Evolutionary conservation across 2,113 vertebrate genomes (phyloP), one percentile per base, ranked within the genome.

Genomic region (Microtus pennsylvanicus): DNA sequence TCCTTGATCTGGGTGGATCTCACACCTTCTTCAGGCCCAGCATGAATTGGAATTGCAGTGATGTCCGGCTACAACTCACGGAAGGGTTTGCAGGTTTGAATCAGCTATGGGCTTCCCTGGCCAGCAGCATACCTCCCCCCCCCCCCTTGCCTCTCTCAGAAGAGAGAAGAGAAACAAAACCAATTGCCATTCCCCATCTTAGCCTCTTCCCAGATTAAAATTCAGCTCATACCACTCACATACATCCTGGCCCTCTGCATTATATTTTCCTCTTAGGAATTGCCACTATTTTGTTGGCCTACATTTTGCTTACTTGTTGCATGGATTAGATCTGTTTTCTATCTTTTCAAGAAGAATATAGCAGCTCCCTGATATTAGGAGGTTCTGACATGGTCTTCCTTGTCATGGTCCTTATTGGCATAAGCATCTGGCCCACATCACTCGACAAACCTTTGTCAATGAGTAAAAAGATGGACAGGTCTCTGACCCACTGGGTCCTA

Each of bases 101-200:
- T 77, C 19, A 50, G 70, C 21, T 82, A 11, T 17, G 33, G 90
- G 42, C 67, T 69, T 58, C 35, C 50, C 67, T 45, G 26, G 38
- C 24, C 42, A 55, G 2, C 7, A 91, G 38, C 1, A 11, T 65
- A 11, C 19, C 7, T 72, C 77, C 38, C 38, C 38, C 7, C 7
- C 2, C 47, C 9, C 47, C 47, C 47, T 42, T 82, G 28, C 47
- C 17, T 91, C 67, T 86, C 69, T 93, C 69, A 94, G 80, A 78
- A 77, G 81, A 85, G 14, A 92, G 42, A 76, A 87, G 24, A 75
- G n/a, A 22, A 95, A 95, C 16, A 91, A 90, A 12, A 47, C 28
- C 70, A 70, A 61, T 67, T 88, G 6, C n/a, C 81, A 26, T 47
- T 38, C 1, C n/a, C 10, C 12, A 35, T 58, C 58, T 95, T 11